Percentiles rank a stretch among this genome's conserved stretches.
phyloP scores from a whole-genome alignment of 2,797 vertebrate species.

The Potorous gilbertii region DNA sequence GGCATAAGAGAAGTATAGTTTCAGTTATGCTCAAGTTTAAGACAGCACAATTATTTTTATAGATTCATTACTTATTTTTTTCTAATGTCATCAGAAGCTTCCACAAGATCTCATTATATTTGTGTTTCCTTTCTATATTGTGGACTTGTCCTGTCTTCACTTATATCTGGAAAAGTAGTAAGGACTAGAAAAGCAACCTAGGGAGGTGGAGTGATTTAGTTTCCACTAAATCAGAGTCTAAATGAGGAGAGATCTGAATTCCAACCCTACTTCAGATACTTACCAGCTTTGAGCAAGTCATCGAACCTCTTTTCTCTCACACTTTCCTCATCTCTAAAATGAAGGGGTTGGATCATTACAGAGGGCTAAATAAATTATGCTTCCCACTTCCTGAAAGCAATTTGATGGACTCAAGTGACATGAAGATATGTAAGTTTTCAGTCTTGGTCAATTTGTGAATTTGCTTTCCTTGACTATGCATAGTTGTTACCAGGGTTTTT shows the following conservation, averaged over 20 bases:
- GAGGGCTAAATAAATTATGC: background rate
- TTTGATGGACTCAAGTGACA: background rate
- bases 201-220: background rate
- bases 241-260: background rate
- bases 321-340: background rate
- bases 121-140: background rate
- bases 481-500: background rate
- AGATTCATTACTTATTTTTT: conserved; percentile 1
- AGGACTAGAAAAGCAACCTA: background rate
- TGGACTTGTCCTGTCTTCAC: background rate
- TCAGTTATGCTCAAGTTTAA: conserved; percentile 38
- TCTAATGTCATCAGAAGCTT: conserved; percentile 36
- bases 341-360: background rate
- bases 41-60: conserved; percentile 5
- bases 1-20: conserved; percentile 31
- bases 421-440: background rate
- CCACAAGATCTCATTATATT: background rate
- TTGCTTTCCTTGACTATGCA: background rate
- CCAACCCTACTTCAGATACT: background rate
- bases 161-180: background rate
- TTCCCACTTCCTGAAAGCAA: background rate
- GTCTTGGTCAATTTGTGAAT: background rate
- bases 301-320: background rate
- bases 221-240: background rate
- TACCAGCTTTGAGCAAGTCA: background rate